Base-by-base conservation (phyloP, 2,113 vertebrate species). In the Chrysochloris asiatica region DNA sequence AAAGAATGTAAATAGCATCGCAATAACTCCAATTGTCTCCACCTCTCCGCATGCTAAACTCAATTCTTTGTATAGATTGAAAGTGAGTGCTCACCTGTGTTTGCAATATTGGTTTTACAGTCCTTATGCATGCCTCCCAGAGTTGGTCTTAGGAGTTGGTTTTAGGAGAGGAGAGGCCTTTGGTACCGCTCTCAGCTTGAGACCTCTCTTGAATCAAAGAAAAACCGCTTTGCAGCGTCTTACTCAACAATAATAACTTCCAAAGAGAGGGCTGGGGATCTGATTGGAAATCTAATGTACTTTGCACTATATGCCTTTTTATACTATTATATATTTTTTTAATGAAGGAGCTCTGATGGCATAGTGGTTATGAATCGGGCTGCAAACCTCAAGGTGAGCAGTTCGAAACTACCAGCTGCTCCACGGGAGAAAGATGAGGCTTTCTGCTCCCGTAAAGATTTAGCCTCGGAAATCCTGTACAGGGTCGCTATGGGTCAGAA, bases 1-100 rank as follows among this genome's bases (percentile, higher is more conserved):
- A 17, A 45, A n/a, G 11, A n/a, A 6, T 16, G 6, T 4, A 65
- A 28, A 12, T 3, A 47, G 48, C 48, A 11, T 69, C 56, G 71
- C 48, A 19, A 6, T 22, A 59, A 24, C 56, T 24, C 41, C 43
- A 71, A 2, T 5, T 41, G 13, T 63, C 41, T 61, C 50, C 33
- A 63, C 13, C 14, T 59, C 36, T 24, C 38, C 1, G 12, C 28
- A 2, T 11, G 10, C 63, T 72, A 14, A 11, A 0, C 4, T 78
- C 17, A n/a, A 1, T 7, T 28, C 47, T 75, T 28, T 36, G 28
- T 41, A 22, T 3, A n/a, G n/a, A n/a, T n/a, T n/a, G n/a, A 45
- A 26, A 38, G 1, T 6, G 0, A 6, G 36, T 6, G 4, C 14
- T 61, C 0, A 1, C 50, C 22, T n/a, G 1, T n/a, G 1, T 7